A percentile compares a stretch with the other conserved stretches of the same genome.
Conservation (phyloP, 2,888 invertebrate species). For the Torymus auratus region DNA sequence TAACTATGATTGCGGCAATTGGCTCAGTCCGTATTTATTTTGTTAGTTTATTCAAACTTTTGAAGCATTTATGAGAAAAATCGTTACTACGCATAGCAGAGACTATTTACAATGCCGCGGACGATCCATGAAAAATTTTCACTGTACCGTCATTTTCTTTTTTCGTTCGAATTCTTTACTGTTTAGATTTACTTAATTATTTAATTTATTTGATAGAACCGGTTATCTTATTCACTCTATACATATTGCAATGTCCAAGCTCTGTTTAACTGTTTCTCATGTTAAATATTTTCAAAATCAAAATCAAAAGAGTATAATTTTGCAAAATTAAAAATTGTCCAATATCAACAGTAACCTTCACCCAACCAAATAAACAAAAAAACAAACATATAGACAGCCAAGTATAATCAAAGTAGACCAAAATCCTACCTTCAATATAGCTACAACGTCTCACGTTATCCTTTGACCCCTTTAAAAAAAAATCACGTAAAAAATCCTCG, state of each 20-base stretch:
- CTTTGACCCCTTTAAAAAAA: neutral
- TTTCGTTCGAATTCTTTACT: neutral
- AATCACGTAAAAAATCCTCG: too few species aligned
- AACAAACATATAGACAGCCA: neutral
- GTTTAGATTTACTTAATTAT: neutral
- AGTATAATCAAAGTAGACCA: too few species aligned
- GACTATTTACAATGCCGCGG: conserved; percentile 26
- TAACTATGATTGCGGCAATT: conserved; percentile 47
- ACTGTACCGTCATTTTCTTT: neutral
- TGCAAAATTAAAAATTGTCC: too few species aligned
- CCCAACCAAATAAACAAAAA: neutral
- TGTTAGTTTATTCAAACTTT: neutral
- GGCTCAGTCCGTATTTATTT: conserved; percentile 27
- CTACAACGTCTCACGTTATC: neutral
- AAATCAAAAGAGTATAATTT: too few species aligned
- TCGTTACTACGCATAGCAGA: neutral
- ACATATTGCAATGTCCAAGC: neutral
- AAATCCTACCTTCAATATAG: neutral
- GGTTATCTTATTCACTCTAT: neutral
- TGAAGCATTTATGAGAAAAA: conserved; percentile 12
- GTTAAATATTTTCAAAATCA: too few species aligned
- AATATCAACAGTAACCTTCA: too few species aligned
- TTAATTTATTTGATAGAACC: neutral
- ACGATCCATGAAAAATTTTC: conserved; percentile 24
- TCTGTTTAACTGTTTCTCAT: neutral